Evolutionary conservation across 2,113 vertebrate species (phyloP).

Genomic region (Neotoma lepida): DNA sequence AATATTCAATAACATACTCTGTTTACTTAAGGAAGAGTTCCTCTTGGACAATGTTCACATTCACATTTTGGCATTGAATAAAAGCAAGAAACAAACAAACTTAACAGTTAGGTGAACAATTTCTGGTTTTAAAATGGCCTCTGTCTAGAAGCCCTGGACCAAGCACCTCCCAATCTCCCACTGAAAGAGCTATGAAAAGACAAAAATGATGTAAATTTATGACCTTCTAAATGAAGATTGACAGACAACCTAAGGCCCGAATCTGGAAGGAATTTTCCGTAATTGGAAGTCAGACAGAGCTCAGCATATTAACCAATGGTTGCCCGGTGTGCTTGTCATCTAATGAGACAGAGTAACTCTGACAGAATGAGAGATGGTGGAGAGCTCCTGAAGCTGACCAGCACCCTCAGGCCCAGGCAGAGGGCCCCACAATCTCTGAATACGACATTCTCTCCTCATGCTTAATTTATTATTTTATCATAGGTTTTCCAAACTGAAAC

Average conservation of each 20-base stretch:
- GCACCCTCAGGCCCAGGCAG: neutral
- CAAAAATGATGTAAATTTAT: slow-evolving; percentile 72
- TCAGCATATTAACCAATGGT: slow-evolving; percentile 14
- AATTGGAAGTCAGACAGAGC: slow-evolving; percentile 71
- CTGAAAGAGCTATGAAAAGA: slow-evolving; percentile 42
- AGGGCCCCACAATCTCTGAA: neutral
- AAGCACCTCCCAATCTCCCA: neutral
- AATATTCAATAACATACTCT: slow-evolving; percentile 48
- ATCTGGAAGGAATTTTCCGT: slow-evolving; percentile 77
- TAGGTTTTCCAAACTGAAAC: neutral
- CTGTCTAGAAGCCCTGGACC: slow-evolving; percentile 6
- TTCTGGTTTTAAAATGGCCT: slow-evolving; percentile 50
- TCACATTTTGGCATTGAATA: slow-evolving; percentile 64
- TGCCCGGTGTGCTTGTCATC: slow-evolving; percentile 35
- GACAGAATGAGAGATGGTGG: neutral
- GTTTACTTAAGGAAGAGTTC: slow-evolving; percentile 69
- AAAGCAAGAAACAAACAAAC: slow-evolving; percentile 62
- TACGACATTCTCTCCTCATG: neutral
- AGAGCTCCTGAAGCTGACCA: neutral
- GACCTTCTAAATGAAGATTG: slow-evolving; percentile 75
- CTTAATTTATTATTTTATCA: neutral
- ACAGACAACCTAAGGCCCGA: slow-evolving; percentile 63
- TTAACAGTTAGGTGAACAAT: slow-evolving; percentile 60
- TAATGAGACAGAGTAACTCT: neutral
- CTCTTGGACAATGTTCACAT: slow-evolving; percentile 67